Percentiles rank a stretch among this genome's conserved stretches.
Evolutionary conservation across 2,888 invertebrate genomes (phyloP).

Genomic region (Drosophila vallismaia): DNA sequence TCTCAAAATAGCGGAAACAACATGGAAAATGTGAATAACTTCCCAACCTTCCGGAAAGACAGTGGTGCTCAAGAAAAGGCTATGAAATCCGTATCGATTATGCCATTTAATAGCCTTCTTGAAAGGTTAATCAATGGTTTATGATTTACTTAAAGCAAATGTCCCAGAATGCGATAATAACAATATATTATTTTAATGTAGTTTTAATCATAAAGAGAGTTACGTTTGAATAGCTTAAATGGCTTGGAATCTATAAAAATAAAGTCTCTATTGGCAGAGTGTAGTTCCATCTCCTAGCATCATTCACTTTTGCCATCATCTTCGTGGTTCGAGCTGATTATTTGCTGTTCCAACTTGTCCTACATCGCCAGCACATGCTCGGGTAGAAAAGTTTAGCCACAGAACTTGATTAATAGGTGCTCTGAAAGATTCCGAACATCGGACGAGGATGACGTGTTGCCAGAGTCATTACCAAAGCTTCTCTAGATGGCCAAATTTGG

Average conservation of each 20-base stretch:
- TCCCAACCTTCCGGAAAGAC: conserved; percentile 11
- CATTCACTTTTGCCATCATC: conserved; percentile 50
- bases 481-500: conserved; percentile 50
- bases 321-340: conserved; percentile 60
- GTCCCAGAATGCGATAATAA: conserved; percentile 29
- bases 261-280: not conserved
- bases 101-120: conserved; percentile 10
- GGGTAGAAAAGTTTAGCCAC: conserved; percentile 63
- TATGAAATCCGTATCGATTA: not conserved
- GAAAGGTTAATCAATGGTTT: conserved; percentile 28
- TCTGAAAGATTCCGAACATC: conserved; percentile 2
- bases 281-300: conserved; percentile 37
- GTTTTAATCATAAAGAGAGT: conserved; percentile 7
- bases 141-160: conserved; percentile 18
- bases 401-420: conserved; percentile 76
- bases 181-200: conserved; percentile 18
- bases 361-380: conserved; percentile 33
- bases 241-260: not conserved
- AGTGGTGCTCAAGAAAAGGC: not conserved
- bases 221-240: not conserved
- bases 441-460: not conserved
- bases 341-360: conserved; percentile 65
- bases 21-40: conserved; percentile 51
- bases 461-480: conserved; percentile 29
- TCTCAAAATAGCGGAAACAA: conserved; percentile 55